Evolutionary conservation across 2,888 invertebrate genomes (phyloP), one percentile per base, ranked within the genome.

Genomic region (Leptodirus hochenwartii): DNA sequence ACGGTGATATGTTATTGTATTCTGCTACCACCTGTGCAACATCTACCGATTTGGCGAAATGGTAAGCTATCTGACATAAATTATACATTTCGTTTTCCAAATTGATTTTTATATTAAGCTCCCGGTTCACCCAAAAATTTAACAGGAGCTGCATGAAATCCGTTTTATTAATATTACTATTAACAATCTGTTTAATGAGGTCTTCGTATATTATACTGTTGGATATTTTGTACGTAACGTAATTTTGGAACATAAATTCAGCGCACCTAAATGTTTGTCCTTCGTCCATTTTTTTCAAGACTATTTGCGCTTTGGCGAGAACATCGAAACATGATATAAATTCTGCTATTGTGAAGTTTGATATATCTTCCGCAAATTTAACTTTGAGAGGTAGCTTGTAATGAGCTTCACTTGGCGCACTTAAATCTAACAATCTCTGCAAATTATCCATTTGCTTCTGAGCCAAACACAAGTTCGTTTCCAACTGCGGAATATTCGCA

Each of bases 111-210:
- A 44, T 45, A 22, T 43, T 44, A 14, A 74, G 55, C 0, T 66
- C 57, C 49, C 69, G 64, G 39, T 72, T 67, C 40, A 79, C 63
- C 69, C 82, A 70, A 46, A 72, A 79, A 41, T 64, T 57, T 29
- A 84, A 61, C n/a, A 76, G 53, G 33, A 81, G 57, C 40, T 68
- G 67, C 38, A 85, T 63, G 15, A 87, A 58, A 46, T 75, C 72
- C 42, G 66, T 65, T 22, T 74, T 62, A 39, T 62, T 46, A 49
- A 74, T 57, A 49, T 58, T 43, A 53, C 65, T 46, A 13, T 42
- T 39, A 6, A 33, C 29, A 13, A 51, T 37, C 25, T 45, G 41
- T 4, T 34, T 30, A 34, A 44, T 37, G 17, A 54, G 41, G 10
- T 41, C 38, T 14, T 40, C 39, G 11, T 43, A 42, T n/a, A n/a